phyloP scores from a whole-genome alignment of 1,140 invertebrate genomes.

The Bradynema listronoti region DNA sequence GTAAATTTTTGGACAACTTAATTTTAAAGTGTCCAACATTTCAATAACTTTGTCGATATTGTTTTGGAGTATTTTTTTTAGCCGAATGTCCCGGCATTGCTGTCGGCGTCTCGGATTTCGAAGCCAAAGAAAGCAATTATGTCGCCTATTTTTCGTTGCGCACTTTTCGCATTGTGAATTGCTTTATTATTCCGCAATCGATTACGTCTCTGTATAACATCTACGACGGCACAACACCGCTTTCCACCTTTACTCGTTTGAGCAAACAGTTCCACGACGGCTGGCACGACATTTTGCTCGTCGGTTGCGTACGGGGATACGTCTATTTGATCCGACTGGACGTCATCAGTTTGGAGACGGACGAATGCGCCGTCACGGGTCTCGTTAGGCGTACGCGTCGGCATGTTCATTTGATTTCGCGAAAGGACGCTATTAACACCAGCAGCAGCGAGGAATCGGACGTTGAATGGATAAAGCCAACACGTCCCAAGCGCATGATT shows the following conservation, averaged over 20 bases:
- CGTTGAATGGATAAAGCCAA: not conserved
- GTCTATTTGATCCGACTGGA: slow-evolving; percentile 11
- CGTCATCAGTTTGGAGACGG: not conserved
- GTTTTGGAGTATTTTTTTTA: not conserved
- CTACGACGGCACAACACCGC: slow-evolving; percentile 13
- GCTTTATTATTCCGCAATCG: slow-evolving; percentile 12
- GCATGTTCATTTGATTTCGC: not conserved
- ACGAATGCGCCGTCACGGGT: not conserved
- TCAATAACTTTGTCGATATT: not conserved
- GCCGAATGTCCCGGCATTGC: slow-evolving; percentile 13
- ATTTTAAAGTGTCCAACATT: not conserved
- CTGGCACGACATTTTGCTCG: slow-evolving; percentile 26
- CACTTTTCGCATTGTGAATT: slow-evolving; percentile 9
- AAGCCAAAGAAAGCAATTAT: slow-evolving; percentile 17
- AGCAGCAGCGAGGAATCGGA: not conserved
- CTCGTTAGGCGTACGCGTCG: not conserved
- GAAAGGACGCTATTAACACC: not conserved
- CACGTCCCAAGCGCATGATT: not conserved
- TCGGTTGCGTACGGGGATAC: slow-evolving; percentile 20
- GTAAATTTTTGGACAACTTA: not conserved
- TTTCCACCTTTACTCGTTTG: slow-evolving; percentile 4
- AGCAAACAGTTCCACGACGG: slow-evolving; percentile 1
- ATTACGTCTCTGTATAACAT: slow-evolving; percentile 17
- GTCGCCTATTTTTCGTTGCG: slow-evolving; percentile 21
- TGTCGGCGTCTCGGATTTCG: slow-evolving; percentile 16